Conservation (phyloP, 2,113 vertebrate genomes). For the Fulica atra region DNA sequence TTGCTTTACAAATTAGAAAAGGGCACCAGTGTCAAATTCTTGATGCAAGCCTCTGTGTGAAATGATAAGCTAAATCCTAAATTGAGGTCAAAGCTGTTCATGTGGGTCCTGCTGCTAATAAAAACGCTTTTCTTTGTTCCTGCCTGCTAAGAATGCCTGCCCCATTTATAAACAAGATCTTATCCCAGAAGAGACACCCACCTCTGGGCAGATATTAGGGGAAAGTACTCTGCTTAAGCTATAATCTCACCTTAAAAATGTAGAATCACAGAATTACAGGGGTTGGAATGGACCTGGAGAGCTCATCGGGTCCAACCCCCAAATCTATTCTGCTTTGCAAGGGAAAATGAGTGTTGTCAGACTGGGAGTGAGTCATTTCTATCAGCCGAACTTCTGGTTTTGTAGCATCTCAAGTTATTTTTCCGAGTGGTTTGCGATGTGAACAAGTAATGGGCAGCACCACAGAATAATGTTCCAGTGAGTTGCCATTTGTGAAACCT, state of each 20-base stretch:
- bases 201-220: neutral
- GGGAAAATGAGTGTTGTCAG: neutral
- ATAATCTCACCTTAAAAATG: neutral
- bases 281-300: too few relatives aligned
- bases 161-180: conserved; percentile 59
- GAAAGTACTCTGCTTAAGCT: neutral
- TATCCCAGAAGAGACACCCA: conserved; percentile 39
- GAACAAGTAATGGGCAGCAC: conserved; percentile 4
- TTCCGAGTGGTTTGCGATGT: neutral
- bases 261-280: too few relatives aligned
- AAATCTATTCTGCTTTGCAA: neutral
- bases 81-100: conserved; percentile 71
- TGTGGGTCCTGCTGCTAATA: conserved; percentile 69
- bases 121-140: conserved; percentile 63
- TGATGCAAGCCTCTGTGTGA: conserved; percentile 71
- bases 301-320: too few relatives aligned
- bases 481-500: neutral
- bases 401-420: neutral
- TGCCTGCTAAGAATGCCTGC: conserved; percentile 55
- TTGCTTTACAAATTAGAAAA: conserved; percentile 76
- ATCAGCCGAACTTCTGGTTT: neutral
- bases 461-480: neutral
- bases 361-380: neutral
- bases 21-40: conserved; percentile 70
- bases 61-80: conserved; percentile 73